Evolutionary conservation across 2,113 vertebrate species (phyloP).

Genomic region (Trichomycterus rosablanca): DNA sequence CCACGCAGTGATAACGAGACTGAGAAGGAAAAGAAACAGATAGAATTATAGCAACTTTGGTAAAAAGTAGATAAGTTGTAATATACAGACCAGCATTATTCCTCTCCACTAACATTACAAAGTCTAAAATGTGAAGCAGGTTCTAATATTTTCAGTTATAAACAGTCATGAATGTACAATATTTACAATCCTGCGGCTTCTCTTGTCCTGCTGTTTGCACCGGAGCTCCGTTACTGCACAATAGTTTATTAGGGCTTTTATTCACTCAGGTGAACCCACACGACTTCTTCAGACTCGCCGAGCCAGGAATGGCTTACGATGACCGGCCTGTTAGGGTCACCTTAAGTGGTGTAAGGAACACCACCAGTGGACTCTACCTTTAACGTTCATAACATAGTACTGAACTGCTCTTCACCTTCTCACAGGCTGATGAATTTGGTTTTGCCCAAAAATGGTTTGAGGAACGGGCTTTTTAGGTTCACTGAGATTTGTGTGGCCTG

Average conservation of each 20-base stretch:
- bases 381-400: too few species aligned
- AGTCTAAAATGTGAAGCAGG: slow-evolving; percentile 61
- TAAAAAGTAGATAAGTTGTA: slow-evolving; percentile 69
- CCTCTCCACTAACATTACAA: slow-evolving; percentile 55
- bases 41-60: slow-evolving; percentile 65
- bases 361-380: too few species aligned
- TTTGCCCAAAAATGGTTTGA: too few species aligned
- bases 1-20: slow-evolving; percentile 9
- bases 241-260: slow-evolving; percentile 25
- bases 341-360: too few species aligned
- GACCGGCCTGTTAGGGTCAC: too few species aligned
- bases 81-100: slow-evolving; percentile 66
- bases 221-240: slow-evolving; percentile 20
- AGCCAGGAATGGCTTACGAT: too few species aligned
- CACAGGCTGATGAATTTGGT: too few species aligned
- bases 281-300: too few species aligned
- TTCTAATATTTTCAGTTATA: slow-evolving; percentile 39
- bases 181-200: slow-evolving; percentile 60
- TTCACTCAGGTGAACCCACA: too few species aligned
- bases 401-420: too few species aligned
- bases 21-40: not conserved
- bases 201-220: slow-evolving; percentile 21
- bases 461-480: too few species aligned
- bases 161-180: slow-evolving; percentile 61
- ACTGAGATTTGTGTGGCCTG: too few species aligned